Conservation (phyloP, 2,888 invertebrate species). For the Ectemnius lituratus region DNA sequence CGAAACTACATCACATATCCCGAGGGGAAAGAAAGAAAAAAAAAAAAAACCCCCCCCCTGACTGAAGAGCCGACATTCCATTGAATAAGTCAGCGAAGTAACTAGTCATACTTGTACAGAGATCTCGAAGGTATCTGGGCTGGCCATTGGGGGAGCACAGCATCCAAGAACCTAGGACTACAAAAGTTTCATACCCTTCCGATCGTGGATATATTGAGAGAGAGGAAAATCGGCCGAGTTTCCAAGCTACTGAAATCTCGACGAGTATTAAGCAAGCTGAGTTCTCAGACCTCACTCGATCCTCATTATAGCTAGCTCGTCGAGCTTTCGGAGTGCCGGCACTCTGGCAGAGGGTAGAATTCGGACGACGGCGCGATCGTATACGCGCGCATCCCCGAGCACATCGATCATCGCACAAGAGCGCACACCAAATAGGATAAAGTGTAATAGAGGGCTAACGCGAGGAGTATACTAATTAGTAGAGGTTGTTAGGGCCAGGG, state of each 20-base stretch:
- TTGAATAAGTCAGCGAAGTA: no score
- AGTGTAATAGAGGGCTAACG: conserved; percentile 9
- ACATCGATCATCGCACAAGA: conserved; percentile 29
- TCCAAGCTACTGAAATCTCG: no score
- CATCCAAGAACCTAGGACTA: no score
- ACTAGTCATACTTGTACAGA: no score
- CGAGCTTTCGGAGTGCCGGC: neutral
- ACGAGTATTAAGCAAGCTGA: no score
- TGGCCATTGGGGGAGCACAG: no score
- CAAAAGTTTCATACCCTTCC: no score
- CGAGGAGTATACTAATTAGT: conserved; percentile 10
- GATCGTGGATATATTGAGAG: no score
- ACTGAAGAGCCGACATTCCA: no score
- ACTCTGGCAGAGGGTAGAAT: neutral
- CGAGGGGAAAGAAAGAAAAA: neutral
- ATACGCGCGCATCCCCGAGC: conserved; percentile 3
- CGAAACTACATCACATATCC: neutral
- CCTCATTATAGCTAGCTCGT: neutral
- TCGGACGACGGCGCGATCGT: conserved; percentile 13
- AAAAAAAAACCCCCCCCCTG: no score
- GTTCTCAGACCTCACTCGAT: neutral
- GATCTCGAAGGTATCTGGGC: no score
- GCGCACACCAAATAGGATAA: conserved; percentile 21
- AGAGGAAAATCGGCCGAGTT: no score
- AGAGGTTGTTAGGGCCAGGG: conserved; percentile 9